Evolutionary conservation across 2,888 invertebrate genomes (phyloP).

Genomic region (Azorinus chamasolen): DNA sequence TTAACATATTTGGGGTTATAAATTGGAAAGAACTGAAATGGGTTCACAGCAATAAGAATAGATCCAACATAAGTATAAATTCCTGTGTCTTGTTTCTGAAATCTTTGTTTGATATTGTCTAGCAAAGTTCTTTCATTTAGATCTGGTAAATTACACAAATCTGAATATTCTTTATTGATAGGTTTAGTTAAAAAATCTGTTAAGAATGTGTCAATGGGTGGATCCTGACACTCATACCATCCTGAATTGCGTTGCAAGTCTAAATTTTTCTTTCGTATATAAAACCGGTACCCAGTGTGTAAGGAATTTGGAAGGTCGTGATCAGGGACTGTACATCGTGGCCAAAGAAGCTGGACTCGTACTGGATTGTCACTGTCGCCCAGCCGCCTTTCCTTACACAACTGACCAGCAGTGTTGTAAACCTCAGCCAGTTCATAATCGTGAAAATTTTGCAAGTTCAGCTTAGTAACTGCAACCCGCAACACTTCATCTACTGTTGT

Average conservation of each 20-base stretch:
- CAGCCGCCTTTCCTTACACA: slow-evolving; percentile 96
- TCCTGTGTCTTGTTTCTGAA: slow-evolving; percentile 92
- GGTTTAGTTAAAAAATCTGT: slow-evolving; percentile 97
- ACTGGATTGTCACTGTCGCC: slow-evolving; percentile 89
- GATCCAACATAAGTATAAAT: slow-evolving; percentile 99
- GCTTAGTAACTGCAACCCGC: slow-evolving; percentile 72
- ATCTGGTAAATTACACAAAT: slow-evolving; percentile 97
- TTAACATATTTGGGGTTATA: slow-evolving; percentile 99
- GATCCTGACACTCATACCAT: slow-evolving; percentile 92
- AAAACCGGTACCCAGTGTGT: slow-evolving; percentile 90
- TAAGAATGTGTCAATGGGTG: slow-evolving; percentile 92
- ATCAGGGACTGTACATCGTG: slow-evolving; percentile 69
- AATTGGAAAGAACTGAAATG: slow-evolving; percentile 96
- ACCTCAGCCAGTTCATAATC: slow-evolving; percentile 89
- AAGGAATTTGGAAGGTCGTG: slow-evolving; percentile 66
- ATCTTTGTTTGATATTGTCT: slow-evolving; percentile 94
- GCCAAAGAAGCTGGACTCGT: slow-evolving; percentile 87
- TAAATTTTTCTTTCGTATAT: slow-evolving; percentile 93
- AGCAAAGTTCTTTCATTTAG: slow-evolving; percentile 97
- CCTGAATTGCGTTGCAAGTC: slow-evolving; percentile 84
- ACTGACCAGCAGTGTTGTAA: slow-evolving; percentile 94
- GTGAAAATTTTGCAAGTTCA: slow-evolving; percentile 71
- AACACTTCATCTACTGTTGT: slow-evolving; percentile 89
- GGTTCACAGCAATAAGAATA: slow-evolving; percentile 97
- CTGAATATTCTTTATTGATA: slow-evolving; percentile 95